Conservation (phyloP, 2,797 vertebrate genomes). For the Crypturellus tataupa region DNA sequence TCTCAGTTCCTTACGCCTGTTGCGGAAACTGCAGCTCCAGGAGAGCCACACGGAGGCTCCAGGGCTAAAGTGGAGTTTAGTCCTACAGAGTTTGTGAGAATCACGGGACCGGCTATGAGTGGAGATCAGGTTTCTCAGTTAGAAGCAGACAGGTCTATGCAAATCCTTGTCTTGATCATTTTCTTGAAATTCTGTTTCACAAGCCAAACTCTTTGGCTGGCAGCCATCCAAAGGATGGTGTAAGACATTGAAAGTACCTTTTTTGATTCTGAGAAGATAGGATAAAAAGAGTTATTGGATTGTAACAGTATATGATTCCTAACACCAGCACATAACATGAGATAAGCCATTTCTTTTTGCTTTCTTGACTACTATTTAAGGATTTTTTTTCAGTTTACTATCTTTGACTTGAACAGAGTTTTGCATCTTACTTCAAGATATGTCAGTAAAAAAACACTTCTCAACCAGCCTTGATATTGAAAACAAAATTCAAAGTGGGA, state of each 20-base stretch:
- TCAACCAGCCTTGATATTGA: not conserved
- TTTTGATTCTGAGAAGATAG: not conserved
- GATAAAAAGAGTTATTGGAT: not conserved
- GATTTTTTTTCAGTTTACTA: not conserved
- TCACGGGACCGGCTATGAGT: fast-evolving
- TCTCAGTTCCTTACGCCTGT: not conserved
- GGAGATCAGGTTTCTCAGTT: not conserved
- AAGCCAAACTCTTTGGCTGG: not conserved
- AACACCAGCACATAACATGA: not conserved
- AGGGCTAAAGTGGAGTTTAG: not conserved
- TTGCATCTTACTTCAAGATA: not conserved
- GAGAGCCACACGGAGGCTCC: not conserved
- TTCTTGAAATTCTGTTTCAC: not conserved
- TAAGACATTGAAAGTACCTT: not conserved
- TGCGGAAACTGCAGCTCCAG: not conserved
- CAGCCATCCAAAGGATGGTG: not conserved
- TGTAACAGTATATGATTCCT: not conserved
- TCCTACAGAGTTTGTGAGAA: not conserved
- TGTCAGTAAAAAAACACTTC: not conserved
- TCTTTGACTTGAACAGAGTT: not conserved
- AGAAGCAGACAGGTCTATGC: not conserved
- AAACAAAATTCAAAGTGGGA: not conserved
- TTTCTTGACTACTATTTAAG: not conserved
- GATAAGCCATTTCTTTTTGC: not conserved
- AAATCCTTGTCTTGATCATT: not conserved